Base-by-base conservation (phyloP, 2,888 invertebrate species). In the Labia minor region DNA sequence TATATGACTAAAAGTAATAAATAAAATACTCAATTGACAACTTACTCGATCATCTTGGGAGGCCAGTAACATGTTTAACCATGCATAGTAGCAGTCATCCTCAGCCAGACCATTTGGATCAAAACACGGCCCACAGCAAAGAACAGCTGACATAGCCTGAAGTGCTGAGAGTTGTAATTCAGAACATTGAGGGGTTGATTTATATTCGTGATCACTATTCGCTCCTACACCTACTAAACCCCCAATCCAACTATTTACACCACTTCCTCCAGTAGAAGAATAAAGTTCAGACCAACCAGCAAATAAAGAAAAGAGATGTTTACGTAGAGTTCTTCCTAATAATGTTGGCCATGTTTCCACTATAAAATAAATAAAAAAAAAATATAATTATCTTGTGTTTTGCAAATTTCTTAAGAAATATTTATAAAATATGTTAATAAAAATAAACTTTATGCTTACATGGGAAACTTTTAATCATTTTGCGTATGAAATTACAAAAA, bases 71-170 rank as follows among this genome's bases (percentile, higher is more conserved):
- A 90, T 86, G 78, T 95, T 92, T 67, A 99, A 82, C 97, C 97
- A 98, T 67, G 90, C 86, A 77, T 96, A 98, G n/a, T 83, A 73
- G 72, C 95, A 86, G 63, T 95, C 95, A 74, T 97, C 97, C 75
- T 96, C 96, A 8, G 89, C 87, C 37, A 93, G 79, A 21, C 89
- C 89, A 64, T 85, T 83, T 0, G 89, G 85, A 73, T 96, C 92
- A 77, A 97, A 98, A 73, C 95, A 92, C 0, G 95, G 90, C 0
- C 99, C 99, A 77, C 97, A 97, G 76, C 95, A 95, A 1, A 98
- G 83, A 21, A 99, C 81, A 10, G 95, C 92, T 69, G 95, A 94
- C 92, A 98, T 96, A 1, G 98, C 97, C 16, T 69, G 70, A 84
- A 86, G 77, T 10, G 86, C 86, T 64, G 86, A 82, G 63, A 84